Evolutionary conservation across 2,888 invertebrate species (phyloP), one percentile per base, ranked within the genome.

Genomic region (Ormyrus labotus): DNA sequence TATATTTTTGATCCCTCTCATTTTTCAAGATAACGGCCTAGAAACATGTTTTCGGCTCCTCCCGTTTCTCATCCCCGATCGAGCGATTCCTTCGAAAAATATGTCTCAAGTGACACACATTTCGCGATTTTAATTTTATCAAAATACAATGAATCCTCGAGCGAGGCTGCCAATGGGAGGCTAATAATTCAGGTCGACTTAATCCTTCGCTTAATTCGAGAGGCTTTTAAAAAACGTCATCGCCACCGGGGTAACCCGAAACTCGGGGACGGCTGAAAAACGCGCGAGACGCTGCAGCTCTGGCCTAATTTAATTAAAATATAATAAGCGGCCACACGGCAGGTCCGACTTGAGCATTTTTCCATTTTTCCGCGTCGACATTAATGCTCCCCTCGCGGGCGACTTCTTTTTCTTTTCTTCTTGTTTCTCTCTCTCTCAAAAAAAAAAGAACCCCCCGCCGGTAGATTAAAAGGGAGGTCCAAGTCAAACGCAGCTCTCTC

Each of bases 11-110:
- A 78, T 65, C 78, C 60, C 51, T 5, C 58, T 11, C 78, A 78
- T 78, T 78, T 57, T 72, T 78, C 78, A 78, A 45, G 71, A 67
- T 78, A 71, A 77, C 70, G 58, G 64, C 64, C 50, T 10, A 71
- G 70, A 77, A 77, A 77, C 77, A 67, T 58, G 74, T 64, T 69
- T 68, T 58, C 48, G 58, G 57, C 58, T 70, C 34, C 34, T 64
- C 70, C 6, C 70, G 13, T 77, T 71, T 65, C 1, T 70, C 77
- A 65, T 60, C 5, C 8, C 34, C 6, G 53, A 78, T 78, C 53
- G 71, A 78, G 19, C 53, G 47, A 61, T 68, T 13, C 55, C 47
- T 68, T 75, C 47, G 8, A 2, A 48, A 34, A 48, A 48, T 63
- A 34, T 19, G 51, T 69, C 8, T 53, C 8, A 9, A 63, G 50